phyloP scores from a whole-genome alignment of 2,888 invertebrate species.

The Rapana venosa region DNA sequence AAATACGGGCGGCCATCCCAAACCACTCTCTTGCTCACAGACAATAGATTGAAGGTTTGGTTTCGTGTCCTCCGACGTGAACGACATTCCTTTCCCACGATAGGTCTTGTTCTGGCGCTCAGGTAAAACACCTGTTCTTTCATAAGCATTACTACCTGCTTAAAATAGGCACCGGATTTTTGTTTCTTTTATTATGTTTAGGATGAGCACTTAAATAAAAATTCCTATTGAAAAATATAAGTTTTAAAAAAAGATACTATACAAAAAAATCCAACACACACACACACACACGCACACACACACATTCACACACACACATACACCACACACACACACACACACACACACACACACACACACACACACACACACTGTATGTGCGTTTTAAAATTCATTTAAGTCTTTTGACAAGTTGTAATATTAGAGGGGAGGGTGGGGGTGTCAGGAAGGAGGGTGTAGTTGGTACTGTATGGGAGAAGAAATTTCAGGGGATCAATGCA shows the following conservation, averaged over 20 bases:
- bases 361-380: no score
- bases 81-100: slow-evolving; percentile 35
- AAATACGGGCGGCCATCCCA: slow-evolving; percentile 9
- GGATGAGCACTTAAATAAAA: background rate
- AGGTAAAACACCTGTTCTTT: slow-evolving; percentile 19
- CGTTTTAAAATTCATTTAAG: no score
- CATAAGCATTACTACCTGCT: background rate
- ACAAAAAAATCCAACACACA: background rate
- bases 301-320: no score
- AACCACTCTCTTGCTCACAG: slow-evolving; percentile 17
- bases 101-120: background rate
- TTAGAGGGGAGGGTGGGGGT: no score
- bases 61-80: slow-evolving; percentile 15
- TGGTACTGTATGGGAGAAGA: no score
- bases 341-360: no score
- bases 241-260: background rate
- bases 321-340: no score
- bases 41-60: background rate
- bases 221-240: background rate
- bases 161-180: background rate
- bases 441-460: no score
- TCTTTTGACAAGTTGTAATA: no score
- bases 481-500: no score
- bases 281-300: background rate
- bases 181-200: background rate